Percentiles rank a stretch among this genome's conserved stretches.
Evolutionary conservation across 2,113 vertebrate genomes (phyloP).

Genomic region (Petroica traversi): DNA sequence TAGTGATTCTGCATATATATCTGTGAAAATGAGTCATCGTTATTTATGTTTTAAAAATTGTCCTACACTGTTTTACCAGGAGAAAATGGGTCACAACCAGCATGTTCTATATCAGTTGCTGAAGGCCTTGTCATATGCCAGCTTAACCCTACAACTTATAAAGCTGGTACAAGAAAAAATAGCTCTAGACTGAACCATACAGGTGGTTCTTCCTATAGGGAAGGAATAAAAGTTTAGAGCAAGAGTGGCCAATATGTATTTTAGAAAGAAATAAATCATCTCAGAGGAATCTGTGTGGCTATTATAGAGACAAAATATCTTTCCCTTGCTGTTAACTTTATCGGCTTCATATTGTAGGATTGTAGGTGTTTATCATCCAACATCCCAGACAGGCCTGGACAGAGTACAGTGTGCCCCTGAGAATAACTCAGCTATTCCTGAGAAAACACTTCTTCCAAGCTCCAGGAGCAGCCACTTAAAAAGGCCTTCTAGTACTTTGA

Average conservation of each 20-base stretch:
- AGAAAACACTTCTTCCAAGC: background rate
- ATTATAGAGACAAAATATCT: background rate
- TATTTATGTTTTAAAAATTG: background rate
- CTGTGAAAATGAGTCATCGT: background rate
- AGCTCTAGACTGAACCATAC: background rate
- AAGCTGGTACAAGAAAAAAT: background rate
- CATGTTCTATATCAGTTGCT: background rate
- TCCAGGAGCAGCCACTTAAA: background rate
- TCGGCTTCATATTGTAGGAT: background rate
- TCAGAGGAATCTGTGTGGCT: background rate
- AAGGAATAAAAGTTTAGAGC: background rate
- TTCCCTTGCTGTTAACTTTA: background rate
- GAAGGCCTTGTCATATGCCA: background rate
- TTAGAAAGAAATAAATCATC: background rate
- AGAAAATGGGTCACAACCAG: background rate
- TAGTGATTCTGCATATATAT: background rate
- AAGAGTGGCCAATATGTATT: background rate
- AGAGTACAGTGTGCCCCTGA: background rate
- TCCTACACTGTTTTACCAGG: background rate
- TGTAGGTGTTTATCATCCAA: background rate
- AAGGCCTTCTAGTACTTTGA: background rate
- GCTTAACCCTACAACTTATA: background rate
- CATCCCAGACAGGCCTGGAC: background rate
- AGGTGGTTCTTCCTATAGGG: background rate
- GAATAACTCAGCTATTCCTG: background rate